Evolutionary conservation across 2,797 vertebrate genomes (phyloP).

Genomic region (Odontamblyopus rebecca): DNA sequence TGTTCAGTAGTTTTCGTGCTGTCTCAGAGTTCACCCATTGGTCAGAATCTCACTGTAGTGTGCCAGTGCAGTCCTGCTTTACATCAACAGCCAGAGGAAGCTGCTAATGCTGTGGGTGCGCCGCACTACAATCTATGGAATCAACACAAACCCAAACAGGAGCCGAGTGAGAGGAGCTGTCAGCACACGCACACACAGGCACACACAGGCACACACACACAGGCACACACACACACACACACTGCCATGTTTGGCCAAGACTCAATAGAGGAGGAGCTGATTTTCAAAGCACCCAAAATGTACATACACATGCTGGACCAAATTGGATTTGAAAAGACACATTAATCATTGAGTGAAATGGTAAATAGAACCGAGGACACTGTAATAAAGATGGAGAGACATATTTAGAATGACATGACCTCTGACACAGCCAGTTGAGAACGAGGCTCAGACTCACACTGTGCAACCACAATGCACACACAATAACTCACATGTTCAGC

Average conservation of each 20-base stretch:
- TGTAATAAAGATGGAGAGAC: neutral
- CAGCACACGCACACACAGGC: neutral
- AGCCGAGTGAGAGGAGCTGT: constrained; percentile 14
- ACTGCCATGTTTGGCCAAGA: neutral
- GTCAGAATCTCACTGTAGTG: constrained; percentile 17
- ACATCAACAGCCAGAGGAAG: constrained; percentile 55
- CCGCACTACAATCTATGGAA: constrained; percentile 38
- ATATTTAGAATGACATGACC: neutral
- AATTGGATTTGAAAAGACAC: neutral
- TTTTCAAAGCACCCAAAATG: neutral
- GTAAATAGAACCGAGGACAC: neutral
- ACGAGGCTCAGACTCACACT: neutral
- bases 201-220: neutral
- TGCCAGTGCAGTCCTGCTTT: constrained; percentile 40
- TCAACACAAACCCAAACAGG: constrained; percentile 33
- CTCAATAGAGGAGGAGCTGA: neutral
- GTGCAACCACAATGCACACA: neutral
- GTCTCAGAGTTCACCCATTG: constrained; percentile 23
- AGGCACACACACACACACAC: neutral
- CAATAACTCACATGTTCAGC: neutral
- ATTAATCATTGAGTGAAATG: neutral
- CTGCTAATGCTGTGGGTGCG: constrained; percentile 39
- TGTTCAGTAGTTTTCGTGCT: neutral
- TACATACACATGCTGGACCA: neutral
- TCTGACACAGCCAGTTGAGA: neutral